These are phyloP conservation scores for Pectinophora gossypiella DNA, from an alignment of 1,140 invertebrate genomes.

Conservation along the genomic window DNA sequence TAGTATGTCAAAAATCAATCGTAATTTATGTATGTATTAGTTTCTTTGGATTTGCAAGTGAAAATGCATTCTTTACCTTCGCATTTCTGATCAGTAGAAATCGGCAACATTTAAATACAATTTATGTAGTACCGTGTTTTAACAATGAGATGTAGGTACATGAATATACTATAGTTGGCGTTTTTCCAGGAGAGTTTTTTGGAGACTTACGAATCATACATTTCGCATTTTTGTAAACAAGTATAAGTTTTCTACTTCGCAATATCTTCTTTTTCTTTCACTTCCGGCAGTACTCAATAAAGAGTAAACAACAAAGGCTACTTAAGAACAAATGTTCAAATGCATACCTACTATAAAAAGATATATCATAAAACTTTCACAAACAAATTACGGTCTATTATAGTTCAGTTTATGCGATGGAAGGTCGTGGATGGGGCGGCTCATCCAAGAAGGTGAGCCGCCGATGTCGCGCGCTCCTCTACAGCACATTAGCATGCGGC, in stretches of 20 bases:
- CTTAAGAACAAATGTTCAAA: neutral
- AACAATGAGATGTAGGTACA: too few relatives aligned
- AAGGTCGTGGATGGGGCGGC: slow-evolving; percentile 46
- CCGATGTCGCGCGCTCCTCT: slow-evolving; percentile 29
- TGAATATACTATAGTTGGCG: too few relatives aligned
- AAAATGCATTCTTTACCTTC: slow-evolving; percentile 43
- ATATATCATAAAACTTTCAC: slow-evolving; percentile 48
- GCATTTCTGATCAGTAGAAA: slow-evolving; percentile 65
- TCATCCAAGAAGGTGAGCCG: slow-evolving; percentile 51
- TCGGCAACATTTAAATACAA: slow-evolving; percentile 51
- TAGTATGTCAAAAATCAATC: neutral
- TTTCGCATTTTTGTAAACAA: too few relatives aligned
- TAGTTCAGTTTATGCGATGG: slow-evolving; percentile 48
- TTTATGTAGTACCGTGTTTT: neutral
- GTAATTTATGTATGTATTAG: neutral
- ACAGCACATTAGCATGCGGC: slow-evolving; percentile 53
- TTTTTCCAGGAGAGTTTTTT: too few relatives aligned
- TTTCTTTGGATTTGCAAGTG: slow-evolving; percentile 33
- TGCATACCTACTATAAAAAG: neutral
- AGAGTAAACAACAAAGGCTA: neutral
- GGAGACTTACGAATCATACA: too few relatives aligned
- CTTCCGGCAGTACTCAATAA: too few relatives aligned
- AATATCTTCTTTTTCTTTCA: too few relatives aligned
- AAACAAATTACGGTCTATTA: slow-evolving; percentile 49
- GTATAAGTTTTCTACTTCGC: too few relatives aligned